These are phyloP conservation scores for Torymus auratus DNA, from an alignment of 2,888 invertebrate genomes.

Conservation along the genomic window DNA sequence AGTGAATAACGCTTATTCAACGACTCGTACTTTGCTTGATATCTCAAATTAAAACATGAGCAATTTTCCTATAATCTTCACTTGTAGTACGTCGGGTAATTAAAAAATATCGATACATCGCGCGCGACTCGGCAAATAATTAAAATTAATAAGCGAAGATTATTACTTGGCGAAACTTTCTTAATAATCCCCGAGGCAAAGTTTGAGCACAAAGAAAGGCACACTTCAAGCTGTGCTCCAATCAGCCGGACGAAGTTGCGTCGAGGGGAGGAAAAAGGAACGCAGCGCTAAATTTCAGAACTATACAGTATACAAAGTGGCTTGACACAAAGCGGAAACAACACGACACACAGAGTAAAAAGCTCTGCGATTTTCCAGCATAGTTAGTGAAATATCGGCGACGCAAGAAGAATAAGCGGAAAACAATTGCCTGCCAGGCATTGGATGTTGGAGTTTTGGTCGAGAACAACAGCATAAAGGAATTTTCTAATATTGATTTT, in stretches of 20 bases:
- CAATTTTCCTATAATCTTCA: too few relatives aligned
- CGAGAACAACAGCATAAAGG: too few relatives aligned
- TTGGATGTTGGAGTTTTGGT: constrained; percentile 1
- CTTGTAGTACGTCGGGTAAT: not conserved
- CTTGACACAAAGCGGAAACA: not conserved
- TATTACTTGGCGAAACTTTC: constrained; percentile 21
- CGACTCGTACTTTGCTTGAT: too few relatives aligned
- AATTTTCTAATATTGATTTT: too few relatives aligned
- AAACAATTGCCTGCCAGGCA: constrained; percentile 34
- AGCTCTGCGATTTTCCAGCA: not conserved
- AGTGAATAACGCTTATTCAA: too few relatives aligned
- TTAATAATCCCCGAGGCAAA: constrained; percentile 36
- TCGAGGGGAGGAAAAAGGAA: constrained; percentile 1
- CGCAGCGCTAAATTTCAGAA: not conserved
- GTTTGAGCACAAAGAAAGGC: constrained; percentile 18
- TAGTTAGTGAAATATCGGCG: constrained; percentile 22
- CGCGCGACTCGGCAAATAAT: not conserved
- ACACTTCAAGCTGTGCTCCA: constrained; percentile 18
- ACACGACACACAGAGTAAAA: constrained; percentile 1
- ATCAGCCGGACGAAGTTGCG: constrained; percentile 1
- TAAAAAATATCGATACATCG: not conserved
- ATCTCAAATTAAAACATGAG: too few relatives aligned
- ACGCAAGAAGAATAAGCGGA: not conserved
- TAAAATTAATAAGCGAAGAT: constrained; percentile 25
- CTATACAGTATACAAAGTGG: too few relatives aligned